These are phyloP conservation scores for Asarcornis scutulata DNA, from an alignment of 2,113 vertebrate genomes.

Conservation along the genomic window DNA sequence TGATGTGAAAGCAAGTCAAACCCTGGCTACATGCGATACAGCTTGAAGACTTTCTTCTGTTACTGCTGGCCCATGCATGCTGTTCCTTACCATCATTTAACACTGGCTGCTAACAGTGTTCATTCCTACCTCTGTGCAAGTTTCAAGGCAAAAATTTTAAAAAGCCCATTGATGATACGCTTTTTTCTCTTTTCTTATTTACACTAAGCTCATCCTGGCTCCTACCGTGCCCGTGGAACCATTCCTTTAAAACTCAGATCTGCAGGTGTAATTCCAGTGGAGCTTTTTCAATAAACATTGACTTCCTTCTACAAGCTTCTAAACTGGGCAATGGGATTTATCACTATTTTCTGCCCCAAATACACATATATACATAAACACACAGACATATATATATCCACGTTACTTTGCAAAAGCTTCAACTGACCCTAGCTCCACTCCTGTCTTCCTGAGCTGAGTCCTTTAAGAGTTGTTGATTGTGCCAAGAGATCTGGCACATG, in stretches of 20 bases:
- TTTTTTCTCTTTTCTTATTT: background rate
- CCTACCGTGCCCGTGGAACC: background rate
- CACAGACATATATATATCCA: background rate
- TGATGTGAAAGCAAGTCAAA: background rate
- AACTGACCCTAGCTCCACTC: background rate
- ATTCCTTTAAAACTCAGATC: background rate
- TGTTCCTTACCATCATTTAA: background rate
- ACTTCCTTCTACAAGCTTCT: background rate
- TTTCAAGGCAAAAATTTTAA: background rate
- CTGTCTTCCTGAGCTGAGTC: background rate
- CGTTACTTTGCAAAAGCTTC: background rate
- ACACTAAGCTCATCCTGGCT: background rate
- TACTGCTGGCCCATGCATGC: background rate
- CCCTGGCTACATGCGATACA: background rate
- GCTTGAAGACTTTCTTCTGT: background rate
- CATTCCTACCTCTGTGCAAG: background rate
- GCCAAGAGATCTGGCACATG: background rate
- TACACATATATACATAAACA: background rate
- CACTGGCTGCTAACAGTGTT: rapidly evolving
- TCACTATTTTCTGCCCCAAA: background rate
- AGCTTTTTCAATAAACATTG: background rate
- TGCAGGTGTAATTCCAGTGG: background rate
- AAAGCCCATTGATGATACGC: background rate
- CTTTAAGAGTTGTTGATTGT: background rate
- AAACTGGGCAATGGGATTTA: background rate